Base-by-base conservation (phyloP, 2,888 invertebrate genomes). In the Hirtodrosophila trivittata region DNA sequence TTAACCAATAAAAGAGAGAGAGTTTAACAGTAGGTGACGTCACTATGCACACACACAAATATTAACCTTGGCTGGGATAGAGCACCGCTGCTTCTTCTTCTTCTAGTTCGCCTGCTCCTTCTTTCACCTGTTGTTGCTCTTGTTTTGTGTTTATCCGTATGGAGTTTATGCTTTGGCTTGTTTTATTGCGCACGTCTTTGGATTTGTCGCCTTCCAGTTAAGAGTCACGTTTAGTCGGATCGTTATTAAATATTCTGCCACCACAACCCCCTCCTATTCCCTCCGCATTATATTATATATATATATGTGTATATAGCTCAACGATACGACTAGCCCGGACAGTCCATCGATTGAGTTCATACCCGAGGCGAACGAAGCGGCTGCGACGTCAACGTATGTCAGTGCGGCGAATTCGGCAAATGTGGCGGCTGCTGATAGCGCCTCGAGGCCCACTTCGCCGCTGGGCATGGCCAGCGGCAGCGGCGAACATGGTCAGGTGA, bases 361-460 rank as follows among this genome's bases (percentile, higher is more conserved):
- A 72, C 83, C 89, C 35, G 88, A 88, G 72, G 77, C 74, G 37
- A 76, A 76, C 62, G 87, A 83, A 65, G 58, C 76, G 43, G 54
- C 66, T 8, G 47, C 65, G 10, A 35, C 71, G 10, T 25, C 52
- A 3, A 50, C 25, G 3, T 21, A 35, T 35, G 13, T 6, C 18
- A 21, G 18, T 13, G 14, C 54, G 3, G 45, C 54, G 3, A 33
- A 45, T n/a, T 25, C 41, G 7, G 13, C 54, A 12, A 37, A 43
- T 6, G 57, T 51, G n/a, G 42, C 59, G 84, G 66, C 62, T 51
- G 52, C 86, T 55, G 45, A 25, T 4, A 78, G 75, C 50, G 60
- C 88, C 87, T 91, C 91, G 87, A 91, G 89, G 80, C 92, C 90
- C 89, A 92, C 85, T 81, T 92, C 89, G 72, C 92, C 92, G 3